A percentile compares a stretch with the other conserved stretches of the same genome.
Evolutionary conservation across 1,140 invertebrate species (phyloP).

Genomic region (Calephelis nemesis): DNA sequence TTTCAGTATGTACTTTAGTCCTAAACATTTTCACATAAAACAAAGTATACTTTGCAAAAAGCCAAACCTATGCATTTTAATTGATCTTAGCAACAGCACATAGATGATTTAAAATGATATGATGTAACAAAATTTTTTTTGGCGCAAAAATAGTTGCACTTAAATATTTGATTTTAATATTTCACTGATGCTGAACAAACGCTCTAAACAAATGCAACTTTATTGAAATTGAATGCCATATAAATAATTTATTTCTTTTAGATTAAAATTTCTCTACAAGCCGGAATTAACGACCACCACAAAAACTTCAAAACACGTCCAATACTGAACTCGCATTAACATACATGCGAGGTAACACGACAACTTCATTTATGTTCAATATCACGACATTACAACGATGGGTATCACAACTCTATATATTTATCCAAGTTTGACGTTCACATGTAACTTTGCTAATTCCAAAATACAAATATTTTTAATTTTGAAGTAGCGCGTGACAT

Average conservation of each 20-base stretch:
- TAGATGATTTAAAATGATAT: conserved; percentile 10
- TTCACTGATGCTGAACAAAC: conserved; percentile 36
- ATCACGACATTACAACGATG: conserved; percentile 24
- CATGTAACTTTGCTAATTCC: background rate
- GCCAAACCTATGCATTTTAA: conserved; percentile 18
- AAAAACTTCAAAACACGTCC: conserved; percentile 4
- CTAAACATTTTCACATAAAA: conserved; percentile 32
- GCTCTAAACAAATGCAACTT: conserved; percentile 20
- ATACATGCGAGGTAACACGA: background rate
- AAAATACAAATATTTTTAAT: conserved; percentile 5
- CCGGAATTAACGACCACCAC: conserved; percentile 4
- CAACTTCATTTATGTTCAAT: conserved; percentile 3
- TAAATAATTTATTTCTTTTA: conserved; percentile 10
- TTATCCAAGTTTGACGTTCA: conserved; percentile 20
- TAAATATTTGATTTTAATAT: conserved; percentile 20
- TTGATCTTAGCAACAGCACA: conserved; percentile 20
- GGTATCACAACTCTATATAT: conserved; percentile 20
- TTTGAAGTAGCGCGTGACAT: conserved; percentile 58
- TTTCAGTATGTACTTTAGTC: conserved; percentile 26
- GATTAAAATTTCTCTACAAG: conserved; percentile 13
- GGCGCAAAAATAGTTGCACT: conserved; percentile 26
- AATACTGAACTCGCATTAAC: conserved; percentile 8
- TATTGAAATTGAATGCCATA: conserved; percentile 14
- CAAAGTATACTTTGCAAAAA: conserved; percentile 29
- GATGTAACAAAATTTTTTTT: conserved; percentile 12